Percentiles rank a stretch among this genome's conserved stretches.
Evolutionary conservation across 2,797 vertebrate species (phyloP).

Genomic region (Eupleurogrammus muticus): DNA sequence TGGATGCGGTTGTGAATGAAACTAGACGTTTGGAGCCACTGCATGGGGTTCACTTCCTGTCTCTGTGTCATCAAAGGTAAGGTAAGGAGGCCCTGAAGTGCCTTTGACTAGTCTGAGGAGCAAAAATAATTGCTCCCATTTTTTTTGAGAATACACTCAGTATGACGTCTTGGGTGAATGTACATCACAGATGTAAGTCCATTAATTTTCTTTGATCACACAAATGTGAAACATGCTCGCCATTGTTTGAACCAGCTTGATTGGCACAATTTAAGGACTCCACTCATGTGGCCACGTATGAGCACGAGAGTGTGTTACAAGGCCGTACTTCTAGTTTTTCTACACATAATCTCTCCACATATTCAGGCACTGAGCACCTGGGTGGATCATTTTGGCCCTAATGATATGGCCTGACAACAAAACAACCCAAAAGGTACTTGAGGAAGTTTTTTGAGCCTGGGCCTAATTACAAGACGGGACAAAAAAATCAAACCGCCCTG

Average conservation of each 20-base stretch:
- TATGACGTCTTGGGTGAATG: slow-evolving; percentile 31
- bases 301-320: slow-evolving; percentile 54
- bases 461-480: slow-evolving; percentile 82
- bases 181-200: slow-evolving; percentile 44
- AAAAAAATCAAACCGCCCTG: slow-evolving; percentile 80
- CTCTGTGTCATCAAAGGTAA: slow-evolving; percentile 61
- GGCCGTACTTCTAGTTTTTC: slow-evolving; percentile 55
- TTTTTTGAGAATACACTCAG: slow-evolving; percentile 37
- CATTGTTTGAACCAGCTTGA: slow-evolving; percentile 56
- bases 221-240: slow-evolving; percentile 44
- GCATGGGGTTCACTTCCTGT: slow-evolving; percentile 65
- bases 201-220: slow-evolving; percentile 39
- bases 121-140: slow-evolving; percentile 46
- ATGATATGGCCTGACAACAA: slow-evolving; percentile 83
- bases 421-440: slow-evolving; percentile 82
- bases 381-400: slow-evolving; percentile 79
- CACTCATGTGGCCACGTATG: slow-evolving; percentile 54
- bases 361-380: slow-evolving; percentile 79
- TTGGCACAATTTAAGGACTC: slow-evolving; percentile 66
- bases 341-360: slow-evolving; percentile 72
- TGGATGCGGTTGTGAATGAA: slow-evolving; percentile 49
- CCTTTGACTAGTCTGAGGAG: slow-evolving; percentile 50
- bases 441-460: slow-evolving; percentile 74
- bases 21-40: slow-evolving; percentile 37
- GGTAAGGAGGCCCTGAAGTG: slow-evolving; percentile 49